Evolutionary conservation across 1,140 invertebrate species (phyloP), one percentile per base, ranked within the genome.

Genomic region (Bombus huntii): DNA sequence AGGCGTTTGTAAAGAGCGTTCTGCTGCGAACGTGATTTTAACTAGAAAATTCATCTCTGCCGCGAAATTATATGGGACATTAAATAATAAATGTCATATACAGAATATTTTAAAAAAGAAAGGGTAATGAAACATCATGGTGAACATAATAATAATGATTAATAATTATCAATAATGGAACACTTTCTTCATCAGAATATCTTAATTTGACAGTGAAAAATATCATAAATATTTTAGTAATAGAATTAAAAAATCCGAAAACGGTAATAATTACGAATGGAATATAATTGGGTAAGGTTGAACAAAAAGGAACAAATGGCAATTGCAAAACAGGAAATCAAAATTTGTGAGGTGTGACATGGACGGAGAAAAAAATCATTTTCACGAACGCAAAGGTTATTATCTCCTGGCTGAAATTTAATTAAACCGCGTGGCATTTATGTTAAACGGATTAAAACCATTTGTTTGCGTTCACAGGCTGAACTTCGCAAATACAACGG

Each of bases 241-340:
- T 53, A 53, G 47, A 53, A 53, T 53, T 53, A 31, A 66, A 15
- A 31, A 31, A 6, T 31, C 15, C 1, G 15, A 18, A 31, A 68
- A 37, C 1, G 37, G 22, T 25, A 68, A 10, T 37, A 68, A 37
- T 68, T 37, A 18, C 3, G 22, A 68, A 8, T 66, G 65, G 15
- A 15, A 34, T 66, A 66, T 37, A 68, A 68, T 22, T 25, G 34
- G 9, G 22, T 25, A 15, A 37, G 9, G 31, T 68, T 68, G 22
- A 87, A 81, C 59, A 86, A 84, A 39, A 70, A 13, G 22, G 12
- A 39, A 37, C 37, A 13, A 70, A 70, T 39, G 28, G n/a, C 34
- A 18, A 68, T 37, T 75, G 44, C 39, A 84, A 70, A 79, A 74
- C 42, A 73, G 66, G 68, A 73, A 68, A 70, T n/a, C n/a, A 59